A percentile compares a stretch with the other conserved stretches of the same genome.
phyloP scores from a whole-genome alignment of 2,888 invertebrate genomes.

The Sesia apiformis region DNA sequence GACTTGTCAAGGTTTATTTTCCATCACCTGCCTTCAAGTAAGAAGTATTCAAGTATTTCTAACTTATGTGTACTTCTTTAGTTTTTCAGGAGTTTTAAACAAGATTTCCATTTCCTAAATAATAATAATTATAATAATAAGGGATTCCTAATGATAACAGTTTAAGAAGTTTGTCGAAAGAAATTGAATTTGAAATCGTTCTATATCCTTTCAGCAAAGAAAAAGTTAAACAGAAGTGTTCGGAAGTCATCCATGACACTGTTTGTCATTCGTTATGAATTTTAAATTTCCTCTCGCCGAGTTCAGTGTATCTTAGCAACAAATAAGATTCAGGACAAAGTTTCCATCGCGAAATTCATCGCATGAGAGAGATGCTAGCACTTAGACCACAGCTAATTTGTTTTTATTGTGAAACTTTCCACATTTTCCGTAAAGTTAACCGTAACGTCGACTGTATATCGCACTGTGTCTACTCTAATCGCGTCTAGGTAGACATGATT shows the following conservation, averaged over 20 bases:
- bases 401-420: slow-evolving; percentile 63
- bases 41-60: no score
- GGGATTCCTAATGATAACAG: background rate
- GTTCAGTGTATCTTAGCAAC: slow-evolving; percentile 29
- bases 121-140: background rate
- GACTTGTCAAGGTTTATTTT: no score
- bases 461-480: background rate
- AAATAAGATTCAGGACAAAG: slow-evolving; percentile 50
- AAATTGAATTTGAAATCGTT: background rate
- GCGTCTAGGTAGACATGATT: background rate
- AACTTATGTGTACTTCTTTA: no score
- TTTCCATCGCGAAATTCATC: slow-evolving; percentile 40
- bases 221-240: background rate
- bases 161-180: background rate
- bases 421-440: slow-evolving; percentile 44
- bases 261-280: slow-evolving; percentile 1
- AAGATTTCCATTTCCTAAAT: no score
- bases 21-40: no score
- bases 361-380: slow-evolving; percentile 38
- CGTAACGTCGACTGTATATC: slow-evolving; percentile 21
- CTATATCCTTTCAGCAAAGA: background rate
- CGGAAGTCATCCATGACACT: background rate
- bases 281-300: slow-evolving; percentile 3
- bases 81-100: no score
- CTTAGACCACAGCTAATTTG: slow-evolving; percentile 56